Percentiles rank a stretch among this genome's conserved stretches.
phyloP scores from a whole-genome alignment of 2,113 vertebrate genomes.

The Alexandromys fortis region DNA sequence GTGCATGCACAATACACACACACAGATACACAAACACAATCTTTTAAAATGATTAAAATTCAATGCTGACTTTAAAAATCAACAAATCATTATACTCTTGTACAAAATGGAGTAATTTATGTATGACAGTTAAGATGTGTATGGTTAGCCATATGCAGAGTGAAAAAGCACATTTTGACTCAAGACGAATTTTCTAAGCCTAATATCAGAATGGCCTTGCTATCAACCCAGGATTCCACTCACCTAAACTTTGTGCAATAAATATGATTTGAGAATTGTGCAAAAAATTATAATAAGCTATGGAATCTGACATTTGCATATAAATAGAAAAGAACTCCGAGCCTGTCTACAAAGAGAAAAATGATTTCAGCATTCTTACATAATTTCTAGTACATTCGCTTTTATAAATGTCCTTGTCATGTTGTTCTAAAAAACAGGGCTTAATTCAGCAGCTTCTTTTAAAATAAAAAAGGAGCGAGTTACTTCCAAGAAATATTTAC shows the following conservation, averaged over 20 bases:
- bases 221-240: not conserved
- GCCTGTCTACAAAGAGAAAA: constrained; percentile 23
- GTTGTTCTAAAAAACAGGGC: constrained; percentile 18
- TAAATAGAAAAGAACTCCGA: constrained; percentile 56
- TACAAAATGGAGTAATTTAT: not conserved
- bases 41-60: not conserved
- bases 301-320: constrained; percentile 66
- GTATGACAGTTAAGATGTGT: constrained; percentile 1
- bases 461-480: not conserved
- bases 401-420: constrained; percentile 23
- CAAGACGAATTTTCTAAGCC: not conserved
- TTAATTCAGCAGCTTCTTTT: constrained; percentile 25
- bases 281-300: constrained; percentile 19
- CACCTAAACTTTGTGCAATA: constrained; percentile 22
- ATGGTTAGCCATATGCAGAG: not conserved
- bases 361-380: not conserved
- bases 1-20: not conserved
- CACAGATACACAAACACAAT: too few relatives aligned
- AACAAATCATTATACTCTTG: not conserved
- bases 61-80: constrained; percentile 3
- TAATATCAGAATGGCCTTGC: not conserved
- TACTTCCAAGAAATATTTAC: not conserved
- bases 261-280: constrained; percentile 31
- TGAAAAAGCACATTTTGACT: not conserved
- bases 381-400: constrained; percentile 7